Conservation (phyloP, 2,888 invertebrate species). For the Sabellastarte sp. region DNA sequence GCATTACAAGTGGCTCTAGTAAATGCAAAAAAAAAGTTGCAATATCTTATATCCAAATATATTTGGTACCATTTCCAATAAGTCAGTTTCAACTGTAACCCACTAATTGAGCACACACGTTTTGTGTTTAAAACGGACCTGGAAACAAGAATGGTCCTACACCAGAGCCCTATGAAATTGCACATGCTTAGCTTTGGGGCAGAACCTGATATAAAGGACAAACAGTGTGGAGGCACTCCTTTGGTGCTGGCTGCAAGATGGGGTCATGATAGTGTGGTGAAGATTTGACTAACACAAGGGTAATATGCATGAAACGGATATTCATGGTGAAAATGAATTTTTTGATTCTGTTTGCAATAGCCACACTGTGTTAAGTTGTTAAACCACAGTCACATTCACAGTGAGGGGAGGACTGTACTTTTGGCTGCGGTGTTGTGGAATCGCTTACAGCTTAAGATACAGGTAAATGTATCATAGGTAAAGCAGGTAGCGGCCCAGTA, state of each 20-base stretch:
- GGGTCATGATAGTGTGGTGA: not conserved
- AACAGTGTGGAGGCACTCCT: not conserved
- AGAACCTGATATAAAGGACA: not conserved
- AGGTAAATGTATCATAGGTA: not conserved
- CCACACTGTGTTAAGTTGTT: not conserved
- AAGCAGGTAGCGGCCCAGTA: not conserved
- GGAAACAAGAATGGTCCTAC: not conserved
- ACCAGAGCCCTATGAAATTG: not conserved
- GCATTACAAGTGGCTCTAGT: not conserved
- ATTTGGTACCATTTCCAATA: no score
- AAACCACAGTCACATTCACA: not conserved
- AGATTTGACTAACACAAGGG: not conserved
- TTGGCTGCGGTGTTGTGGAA: not conserved
- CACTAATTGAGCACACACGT: not conserved
- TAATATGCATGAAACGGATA: not conserved
- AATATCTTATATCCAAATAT: no score
- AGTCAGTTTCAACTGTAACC: no score
- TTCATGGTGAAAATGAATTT: not conserved
- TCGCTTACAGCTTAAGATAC: not conserved
- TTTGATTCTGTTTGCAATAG: slow-evolving; percentile 1
- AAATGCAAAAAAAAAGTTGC: not conserved
- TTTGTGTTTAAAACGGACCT: not conserved
- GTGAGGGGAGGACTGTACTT: not conserved
- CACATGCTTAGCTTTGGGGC: not conserved
- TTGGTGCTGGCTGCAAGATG: not conserved